A percentile compares a stretch with the other conserved stretches of the same genome.
These are phyloP conservation scores for Anthophora plumipes DNA, from an alignment of 2,888 invertebrate species.

Conservation along the genomic window DNA sequence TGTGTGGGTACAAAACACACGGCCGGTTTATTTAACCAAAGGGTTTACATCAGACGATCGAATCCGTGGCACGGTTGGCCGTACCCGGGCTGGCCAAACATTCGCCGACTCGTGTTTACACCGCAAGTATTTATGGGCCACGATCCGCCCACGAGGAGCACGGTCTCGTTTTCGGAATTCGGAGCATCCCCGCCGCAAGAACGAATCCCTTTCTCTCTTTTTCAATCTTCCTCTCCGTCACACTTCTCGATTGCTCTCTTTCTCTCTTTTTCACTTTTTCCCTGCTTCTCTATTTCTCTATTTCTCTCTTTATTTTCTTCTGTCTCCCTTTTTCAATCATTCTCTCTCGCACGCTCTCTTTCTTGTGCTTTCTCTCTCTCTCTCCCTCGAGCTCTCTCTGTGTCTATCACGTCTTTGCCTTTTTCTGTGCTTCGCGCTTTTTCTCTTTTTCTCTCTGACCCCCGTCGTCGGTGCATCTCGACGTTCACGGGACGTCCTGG, in stretches of 20 bases:
- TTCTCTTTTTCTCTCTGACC: constrained; percentile 51
- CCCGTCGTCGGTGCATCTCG: constrained; percentile 47
- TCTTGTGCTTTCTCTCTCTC: too few species aligned
- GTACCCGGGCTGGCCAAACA: constrained; percentile 76
- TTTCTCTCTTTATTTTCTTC: constrained; percentile 5
- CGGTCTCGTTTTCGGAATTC: constrained; percentile 74
- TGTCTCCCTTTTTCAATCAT: too few species aligned
- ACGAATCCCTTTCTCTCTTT: constrained; percentile 26
- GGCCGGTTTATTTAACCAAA: constrained; percentile 74
- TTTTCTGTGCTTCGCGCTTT: neutral
- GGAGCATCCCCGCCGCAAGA: constrained; percentile 72
- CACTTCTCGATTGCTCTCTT: too few species aligned
- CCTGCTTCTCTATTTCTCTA: too few species aligned
- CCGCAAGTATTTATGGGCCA: constrained; percentile 80
- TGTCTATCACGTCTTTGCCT: too few species aligned
- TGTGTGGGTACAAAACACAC: constrained; percentile 26
- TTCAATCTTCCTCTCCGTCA: neutral
- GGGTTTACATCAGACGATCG: constrained; percentile 76
- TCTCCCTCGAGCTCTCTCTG: too few species aligned
- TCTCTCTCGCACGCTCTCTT: too few species aligned
- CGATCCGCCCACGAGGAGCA: constrained; percentile 79
- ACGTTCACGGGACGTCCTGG: constrained; percentile 43
- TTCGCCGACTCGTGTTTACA: constrained; percentile 80
- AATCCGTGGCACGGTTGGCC: constrained; percentile 71
- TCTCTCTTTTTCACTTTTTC: too few species aligned